phyloP scores from a whole-genome alignment of 1,140 invertebrate genomes.

The Zophobas morio region DNA sequence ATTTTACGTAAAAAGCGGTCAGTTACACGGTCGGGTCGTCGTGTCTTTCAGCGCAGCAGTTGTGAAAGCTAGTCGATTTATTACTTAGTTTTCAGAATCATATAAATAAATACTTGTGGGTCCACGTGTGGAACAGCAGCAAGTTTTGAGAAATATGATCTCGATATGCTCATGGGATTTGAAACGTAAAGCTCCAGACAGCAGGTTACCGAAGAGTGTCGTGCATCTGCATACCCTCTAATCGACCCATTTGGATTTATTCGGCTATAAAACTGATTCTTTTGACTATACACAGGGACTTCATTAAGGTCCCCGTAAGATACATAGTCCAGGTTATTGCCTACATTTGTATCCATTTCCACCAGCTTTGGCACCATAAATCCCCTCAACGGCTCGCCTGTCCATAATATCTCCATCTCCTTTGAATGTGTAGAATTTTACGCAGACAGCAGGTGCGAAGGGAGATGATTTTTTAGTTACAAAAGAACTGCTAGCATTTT shows the following conservation, averaged over 20 bases:
- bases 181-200: neutral
- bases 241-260: slow-evolving; percentile 61
- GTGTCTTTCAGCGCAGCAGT: slow-evolving; percentile 21
- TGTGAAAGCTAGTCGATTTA: slow-evolving; percentile 18
- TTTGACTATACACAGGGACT: slow-evolving; percentile 61
- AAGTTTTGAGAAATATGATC: neutral
- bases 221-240: slow-evolving; percentile 61
- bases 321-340: slow-evolving; percentile 60
- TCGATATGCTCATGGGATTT: neutral
- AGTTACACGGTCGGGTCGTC: slow-evolving; percentile 5
- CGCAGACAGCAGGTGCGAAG: slow-evolving; percentile 19
- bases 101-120: neutral
- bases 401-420: slow-evolving; percentile 45
- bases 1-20: slow-evolving; percentile 37
- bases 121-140: neutral
- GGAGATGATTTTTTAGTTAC: slow-evolving; percentile 2
- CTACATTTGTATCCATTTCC: slow-evolving; percentile 61
- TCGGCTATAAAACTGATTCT: slow-evolving; percentile 62
- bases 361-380: slow-evolving; percentile 57
- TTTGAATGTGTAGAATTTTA: slow-evolving; percentile 25
- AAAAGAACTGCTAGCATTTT: neutral
- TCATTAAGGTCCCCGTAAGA: slow-evolving; percentile 61
- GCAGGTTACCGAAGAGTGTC: slow-evolving; percentile 45
- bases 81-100: slow-evolving; percentile 24
- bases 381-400: slow-evolving; percentile 48